phyloP scores from a whole-genome alignment of 2,888 invertebrate species.

The Rhodophaea formosa region DNA sequence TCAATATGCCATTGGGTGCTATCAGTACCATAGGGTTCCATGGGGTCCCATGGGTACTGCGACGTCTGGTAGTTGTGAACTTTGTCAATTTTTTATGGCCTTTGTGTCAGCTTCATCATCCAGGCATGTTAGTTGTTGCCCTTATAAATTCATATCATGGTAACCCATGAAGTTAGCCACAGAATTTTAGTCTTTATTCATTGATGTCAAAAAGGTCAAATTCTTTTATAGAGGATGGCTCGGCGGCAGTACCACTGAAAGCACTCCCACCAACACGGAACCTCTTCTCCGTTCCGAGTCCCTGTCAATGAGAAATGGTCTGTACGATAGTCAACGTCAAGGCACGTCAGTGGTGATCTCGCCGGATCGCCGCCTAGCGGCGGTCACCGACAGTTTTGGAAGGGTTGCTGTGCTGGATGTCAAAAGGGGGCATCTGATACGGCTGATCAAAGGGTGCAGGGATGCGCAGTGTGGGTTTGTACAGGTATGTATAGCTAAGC shows the following conservation, averaged over 20 bases:
- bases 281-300: slow-evolving; percentile 84
- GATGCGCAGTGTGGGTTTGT: slow-evolving; percentile 98
- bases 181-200: no score
- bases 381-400: slow-evolving; percentile 92
- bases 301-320: slow-evolving; percentile 89
- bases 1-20: no score
- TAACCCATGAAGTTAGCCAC: no score
- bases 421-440: slow-evolving; percentile 87
- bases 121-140: no score
- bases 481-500: slow-evolving; percentile 86
- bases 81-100: no score
- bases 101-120: no score
- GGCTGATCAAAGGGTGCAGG: slow-evolving; percentile 97
- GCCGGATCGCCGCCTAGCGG: slow-evolving; percentile 89
- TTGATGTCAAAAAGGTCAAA: neutral
- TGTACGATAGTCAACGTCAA: slow-evolving; percentile 89
- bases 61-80: no score
- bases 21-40: no score
- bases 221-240: slow-evolving; percentile 62
- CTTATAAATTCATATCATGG: no score
- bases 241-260: slow-evolving; percentile 58
- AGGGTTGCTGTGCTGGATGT: slow-evolving; percentile 94
- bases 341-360: slow-evolving; percentile 87
- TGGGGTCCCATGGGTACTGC: no score
- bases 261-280: slow-evolving; percentile 51